Evolutionary conservation across 1,140 invertebrate species (phyloP), one percentile per base, ranked within the genome.

Genomic region (Heliothis virescens): DNA sequence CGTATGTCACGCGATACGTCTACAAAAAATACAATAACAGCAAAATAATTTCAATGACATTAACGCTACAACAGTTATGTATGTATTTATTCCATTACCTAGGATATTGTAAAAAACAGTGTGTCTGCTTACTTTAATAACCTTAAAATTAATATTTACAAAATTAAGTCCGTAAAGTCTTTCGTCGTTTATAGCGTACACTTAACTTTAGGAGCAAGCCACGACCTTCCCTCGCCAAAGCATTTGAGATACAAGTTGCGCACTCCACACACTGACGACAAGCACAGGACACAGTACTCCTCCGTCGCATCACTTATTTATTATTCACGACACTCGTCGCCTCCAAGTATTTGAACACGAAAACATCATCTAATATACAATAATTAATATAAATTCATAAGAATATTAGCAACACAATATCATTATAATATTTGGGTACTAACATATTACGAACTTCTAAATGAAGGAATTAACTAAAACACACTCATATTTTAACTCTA

Each of bases 31-130:
- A 78, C 52, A 79, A 82, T 84, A 84, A 88, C 85, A 85, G 85
- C 81, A 86, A 86, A 85, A 85, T 82, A 88, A 87, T 85, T 80
- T 76, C 78, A 82, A 84, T 85, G 82, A 86, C 83, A 84, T 85
- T 85, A 88, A 87, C 85, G 85, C 92, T 94, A 94, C 90, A 94
- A 93, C 91, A 94, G 91, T 92, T 93, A 92, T 88, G 86, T 87
- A 87, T 90, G 89, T 89, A 87, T 87, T 86, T 86, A 89, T 88
- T 90, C 80, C 83, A 89, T 90, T 91, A 92, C 85, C 89, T 94
- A 94, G 82, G 87, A 92, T 94, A 94, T 94, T 93, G 91, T 94
- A 93, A 94, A 94, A 94, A 94, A 94, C 92, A 91, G 91, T 92
- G 89, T 92, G 88, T 90, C 86, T 87, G 86, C 89, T 92, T 92